phyloP scores from a whole-genome alignment of 92 coral and sea anemone genomes.

The Phenganax subtilis region DNA sequence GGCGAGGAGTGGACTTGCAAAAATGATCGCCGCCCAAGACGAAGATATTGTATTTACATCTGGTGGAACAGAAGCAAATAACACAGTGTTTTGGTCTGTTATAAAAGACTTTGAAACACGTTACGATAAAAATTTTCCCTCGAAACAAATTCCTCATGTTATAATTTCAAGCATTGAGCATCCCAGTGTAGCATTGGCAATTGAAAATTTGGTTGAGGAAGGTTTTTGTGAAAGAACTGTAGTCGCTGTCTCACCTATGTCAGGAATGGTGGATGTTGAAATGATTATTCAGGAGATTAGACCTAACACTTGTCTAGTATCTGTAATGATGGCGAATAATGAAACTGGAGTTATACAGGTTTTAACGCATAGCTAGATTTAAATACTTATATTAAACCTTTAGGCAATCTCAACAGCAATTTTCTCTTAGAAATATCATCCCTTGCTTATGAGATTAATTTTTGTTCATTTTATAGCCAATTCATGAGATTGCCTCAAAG shows the following conservation, averaged over 20 bases:
- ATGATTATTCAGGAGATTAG: slow-evolving; percentile 58
- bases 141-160: slow-evolving; percentile 59
- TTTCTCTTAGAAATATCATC: neutral
- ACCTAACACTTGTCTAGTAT: slow-evolving; percentile 84
- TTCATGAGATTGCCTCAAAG: slow-evolving; percentile 57
- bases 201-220: slow-evolving; percentile 46
- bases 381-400: no score
- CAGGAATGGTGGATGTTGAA: slow-evolving; percentile 80
- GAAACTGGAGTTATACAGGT: slow-evolving; percentile 98
- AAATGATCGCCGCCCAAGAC: slow-evolving; percentile 69
- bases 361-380: neutral
- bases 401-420: no score
- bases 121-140: neutral
- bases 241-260: slow-evolving; percentile 61
- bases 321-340: slow-evolving; percentile 93
- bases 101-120: slow-evolving; percentile 52
- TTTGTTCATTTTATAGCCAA: slow-evolving; percentile 57
- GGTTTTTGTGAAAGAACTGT: slow-evolving; percentile 60
- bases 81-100: slow-evolving; percentile 68
- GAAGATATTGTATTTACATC: slow-evolving; percentile 77
- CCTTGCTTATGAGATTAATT: neutral
- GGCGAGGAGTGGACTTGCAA: slow-evolving; percentile 64
- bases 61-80: slow-evolving; percentile 96
- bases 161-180: slow-evolving; percentile 91
- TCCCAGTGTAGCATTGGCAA: slow-evolving; percentile 73